These are phyloP conservation scores for Lamprotornis superbus DNA, from an alignment of 2,113 vertebrate genomes.

Conservation along the genomic window DNA sequence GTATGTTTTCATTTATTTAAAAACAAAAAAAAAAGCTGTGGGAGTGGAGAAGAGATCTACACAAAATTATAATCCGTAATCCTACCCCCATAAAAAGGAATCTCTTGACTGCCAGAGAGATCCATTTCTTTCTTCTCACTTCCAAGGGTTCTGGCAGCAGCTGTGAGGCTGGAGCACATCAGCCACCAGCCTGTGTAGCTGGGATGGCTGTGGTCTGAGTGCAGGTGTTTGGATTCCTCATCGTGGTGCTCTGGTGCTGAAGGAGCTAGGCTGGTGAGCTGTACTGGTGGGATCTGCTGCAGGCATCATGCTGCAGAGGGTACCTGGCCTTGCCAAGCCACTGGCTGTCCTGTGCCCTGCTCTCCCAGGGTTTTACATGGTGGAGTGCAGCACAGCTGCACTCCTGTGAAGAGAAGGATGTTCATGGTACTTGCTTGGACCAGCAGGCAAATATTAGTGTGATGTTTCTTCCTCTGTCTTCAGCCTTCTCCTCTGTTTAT, in stretches of 20 bases:
- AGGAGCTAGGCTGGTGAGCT: not conserved
- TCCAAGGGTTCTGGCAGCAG: not conserved
- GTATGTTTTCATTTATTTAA: constrained; percentile 10
- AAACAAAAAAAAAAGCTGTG: not conserved
- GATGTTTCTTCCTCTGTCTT: not conserved
- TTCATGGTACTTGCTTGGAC: not conserved
- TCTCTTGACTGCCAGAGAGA: not conserved
- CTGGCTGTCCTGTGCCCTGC: not conserved
- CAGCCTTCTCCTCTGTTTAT: not conserved
- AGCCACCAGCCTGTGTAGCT: not conserved
- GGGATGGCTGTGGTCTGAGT: not conserved
- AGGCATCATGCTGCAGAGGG: not conserved
- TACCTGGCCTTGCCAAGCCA: fast-evolving
- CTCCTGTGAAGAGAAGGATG: not conserved
- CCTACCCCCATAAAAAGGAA: not conserved
- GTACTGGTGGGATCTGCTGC: not conserved
- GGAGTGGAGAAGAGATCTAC: not conserved
- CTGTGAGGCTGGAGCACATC: not conserved
- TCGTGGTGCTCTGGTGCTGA: fast-evolving
- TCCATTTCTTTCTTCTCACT: not conserved
- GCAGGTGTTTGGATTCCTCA: not conserved
- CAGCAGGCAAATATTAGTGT: not conserved
- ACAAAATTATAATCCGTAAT: not conserved
- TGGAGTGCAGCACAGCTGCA: not conserved
- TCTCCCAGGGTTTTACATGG: not conserved